Conservation (phyloP, 2,113 vertebrate genomes). For the Nycticryphes semicollaris region DNA sequence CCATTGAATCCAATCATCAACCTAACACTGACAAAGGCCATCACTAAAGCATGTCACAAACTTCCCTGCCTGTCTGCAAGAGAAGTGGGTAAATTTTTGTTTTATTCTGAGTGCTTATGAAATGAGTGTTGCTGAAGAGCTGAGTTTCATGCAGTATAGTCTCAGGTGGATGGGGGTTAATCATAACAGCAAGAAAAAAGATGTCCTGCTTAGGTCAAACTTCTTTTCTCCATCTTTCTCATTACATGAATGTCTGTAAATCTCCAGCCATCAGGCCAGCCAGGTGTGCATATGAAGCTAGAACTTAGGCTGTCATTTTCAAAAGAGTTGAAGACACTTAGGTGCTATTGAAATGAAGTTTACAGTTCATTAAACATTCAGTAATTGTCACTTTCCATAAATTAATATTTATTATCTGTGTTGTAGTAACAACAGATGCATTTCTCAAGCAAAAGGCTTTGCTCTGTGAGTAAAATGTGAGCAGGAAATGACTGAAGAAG, state of each 20-base stretch:
- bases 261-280: not conserved
- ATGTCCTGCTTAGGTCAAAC: not conserved
- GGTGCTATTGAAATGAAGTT: not conserved
- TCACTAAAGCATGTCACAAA: too few species aligned
- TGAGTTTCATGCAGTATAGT: not conserved
- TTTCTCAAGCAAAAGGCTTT: not conserved
- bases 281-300: not conserved
- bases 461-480: not conserved
- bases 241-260: not conserved
- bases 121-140: not conserved
- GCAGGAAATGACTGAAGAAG: not conserved
- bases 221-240: not conserved
- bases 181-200: not conserved
- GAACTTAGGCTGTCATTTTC: not conserved
- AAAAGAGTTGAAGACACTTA: not conserved
- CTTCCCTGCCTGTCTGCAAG: not conserved
- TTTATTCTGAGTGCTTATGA: not conserved
- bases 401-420: not conserved
- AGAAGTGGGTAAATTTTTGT: not conserved
- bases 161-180: not conserved
- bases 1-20: too few species aligned
- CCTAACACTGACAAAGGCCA: too few species aligned
- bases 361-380: not conserved
- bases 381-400: not conserved
- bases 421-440: not conserved